Evolutionary conservation across 2,888 invertebrate species (phyloP), one percentile per base, ranked within the genome.

Genomic region (Leptura quadrifasciata): DNA sequence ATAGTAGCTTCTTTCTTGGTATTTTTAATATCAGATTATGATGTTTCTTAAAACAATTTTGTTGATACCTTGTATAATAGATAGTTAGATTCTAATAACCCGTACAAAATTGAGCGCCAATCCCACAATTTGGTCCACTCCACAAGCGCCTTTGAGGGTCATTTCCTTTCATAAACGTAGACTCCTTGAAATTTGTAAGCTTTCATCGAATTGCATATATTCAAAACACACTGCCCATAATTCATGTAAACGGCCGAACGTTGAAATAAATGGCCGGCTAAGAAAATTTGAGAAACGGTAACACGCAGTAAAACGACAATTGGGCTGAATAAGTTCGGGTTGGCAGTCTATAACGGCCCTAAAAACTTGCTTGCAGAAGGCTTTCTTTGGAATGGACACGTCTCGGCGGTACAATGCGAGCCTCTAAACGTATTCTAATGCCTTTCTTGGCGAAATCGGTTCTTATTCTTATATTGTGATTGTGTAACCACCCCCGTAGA

Each of bases 401-500:
- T n/a, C 20, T 60, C 31, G n/a, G 17, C 20, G 69, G 68, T 82
- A 86, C 85, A 86, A 85, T 84, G 81, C 83, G 75, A 78, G 80
- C 78, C 85, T 87, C 63, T 87, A 87, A 87, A 87, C 84, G 87
- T 86, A 88, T 88, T 88, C 87, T 87, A 79, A 79, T 79, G 79
- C 87, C 81, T 85, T 86, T 86, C 85, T 86, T 83, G 82, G 85
- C 85, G 86, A 87, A 88, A 88, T 87, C 86, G 84, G 84, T 85
- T 82, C 84, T 84, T 79, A 85, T 87, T 86, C 86, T 83, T 80
- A 82, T 84, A 89, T 89, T 89, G 89, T 89, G 88, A 87, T 87
- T 89, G 89, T 88, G 88, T 88, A 89, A 88, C 89, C 89, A 89
- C 89, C 89, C 89, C 88, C 89, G 85, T 88, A 84, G 86, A 87